These are phyloP conservation scores for Zaprionus tsacasi DNA, from an alignment of 1,140 invertebrate species.

Conservation along the genomic window DNA sequence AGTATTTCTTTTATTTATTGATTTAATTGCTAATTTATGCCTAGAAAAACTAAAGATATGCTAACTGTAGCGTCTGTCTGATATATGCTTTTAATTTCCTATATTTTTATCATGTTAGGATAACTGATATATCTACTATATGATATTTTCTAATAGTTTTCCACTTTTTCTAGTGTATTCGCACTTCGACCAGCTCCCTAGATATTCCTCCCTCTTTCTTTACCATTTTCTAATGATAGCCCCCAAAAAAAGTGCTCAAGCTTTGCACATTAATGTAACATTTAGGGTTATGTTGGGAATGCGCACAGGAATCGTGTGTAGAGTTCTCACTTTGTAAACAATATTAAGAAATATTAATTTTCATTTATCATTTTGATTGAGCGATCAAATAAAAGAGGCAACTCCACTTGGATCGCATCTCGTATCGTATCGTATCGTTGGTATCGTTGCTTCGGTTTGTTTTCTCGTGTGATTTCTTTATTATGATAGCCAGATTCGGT, in stretches of 20 bases:
- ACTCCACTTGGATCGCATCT: conserved; percentile 7
- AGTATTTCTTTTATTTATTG: too few relatives aligned
- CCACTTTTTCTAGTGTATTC: not conserved
- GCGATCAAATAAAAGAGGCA: conserved; percentile 75
- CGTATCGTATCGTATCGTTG: not conserved
- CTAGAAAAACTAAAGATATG: too few relatives aligned
- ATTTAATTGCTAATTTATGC: too few relatives aligned
- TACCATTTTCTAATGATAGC: conserved; percentile 37
- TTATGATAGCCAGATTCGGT: conserved; percentile 80
- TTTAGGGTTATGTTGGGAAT: conserved; percentile 29
- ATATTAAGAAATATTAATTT: conserved; percentile 84
- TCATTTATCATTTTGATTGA: conserved; percentile 84
- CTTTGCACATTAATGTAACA: conserved; percentile 51
- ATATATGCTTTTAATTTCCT: too few relatives aligned
- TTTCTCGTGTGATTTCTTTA: conserved; percentile 83
- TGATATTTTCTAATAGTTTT: not conserved
- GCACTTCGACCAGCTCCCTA: not conserved
- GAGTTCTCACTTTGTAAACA: conserved; percentile 84
- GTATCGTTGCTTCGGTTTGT: conserved; percentile 58
- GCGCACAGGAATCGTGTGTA: conserved; percentile 64
- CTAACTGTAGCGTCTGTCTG: too few relatives aligned
- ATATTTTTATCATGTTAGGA: too few relatives aligned
- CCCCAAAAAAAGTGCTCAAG: conserved; percentile 34
- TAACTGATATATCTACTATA: too few relatives aligned
- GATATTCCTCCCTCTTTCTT: not conserved